Evolutionary conservation across 2,888 invertebrate species (phyloP), one percentile per base, ranked within the genome.

Genomic region (Gibbula magus): DNA sequence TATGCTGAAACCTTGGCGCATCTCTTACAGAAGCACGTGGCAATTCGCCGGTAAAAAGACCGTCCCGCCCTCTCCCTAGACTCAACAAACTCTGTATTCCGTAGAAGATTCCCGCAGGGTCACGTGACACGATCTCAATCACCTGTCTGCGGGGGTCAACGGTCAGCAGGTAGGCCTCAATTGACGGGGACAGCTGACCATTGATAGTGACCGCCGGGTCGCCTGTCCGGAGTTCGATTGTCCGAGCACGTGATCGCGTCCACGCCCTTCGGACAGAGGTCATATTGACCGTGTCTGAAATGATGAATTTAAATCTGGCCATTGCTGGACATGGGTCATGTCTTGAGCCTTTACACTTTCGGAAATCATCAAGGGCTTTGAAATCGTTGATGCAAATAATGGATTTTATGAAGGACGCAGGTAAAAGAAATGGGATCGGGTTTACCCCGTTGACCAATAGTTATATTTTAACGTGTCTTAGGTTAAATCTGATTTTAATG

Each of bases 1-100:
- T 79, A 75, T 85, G 87, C 1, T 79, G 75, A 81, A 81, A 89
- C 51, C 89, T 82, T 29, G 90, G 90, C n/a, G 83, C 85, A 66
- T 90, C 89, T 18, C 35, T 29, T 4, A 89, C 81, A 0, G 32
- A 16, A 0, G 87, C 81, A 22, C 70, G 78, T 0, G 85, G 86
- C 18, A 90, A 77, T 1, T 32, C 76, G n/a, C 81, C 82, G 5
- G 75, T 74, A 29, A 20, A 35, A 86, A 89, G 78, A 5, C 77
- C 66, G 2, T 56, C 22, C 35, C 67, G 54, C 2, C 51, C 39
- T 54, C 76, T 73, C 67, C 78, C 51, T 20, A 85, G 67, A 51
- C 82, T 81, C 10, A 85, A 78, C 20, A 85, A 75, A 8, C 79
- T 82, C 76, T 85, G 85, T n/a, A 84, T 86, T 75, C 82, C 86